Percentiles rank a stretch among this genome's conserved stretches.
Evolutionary conservation across 2,113 vertebrate genomes (phyloP).

Genomic region (Pachypanchax playfairii): DNA sequence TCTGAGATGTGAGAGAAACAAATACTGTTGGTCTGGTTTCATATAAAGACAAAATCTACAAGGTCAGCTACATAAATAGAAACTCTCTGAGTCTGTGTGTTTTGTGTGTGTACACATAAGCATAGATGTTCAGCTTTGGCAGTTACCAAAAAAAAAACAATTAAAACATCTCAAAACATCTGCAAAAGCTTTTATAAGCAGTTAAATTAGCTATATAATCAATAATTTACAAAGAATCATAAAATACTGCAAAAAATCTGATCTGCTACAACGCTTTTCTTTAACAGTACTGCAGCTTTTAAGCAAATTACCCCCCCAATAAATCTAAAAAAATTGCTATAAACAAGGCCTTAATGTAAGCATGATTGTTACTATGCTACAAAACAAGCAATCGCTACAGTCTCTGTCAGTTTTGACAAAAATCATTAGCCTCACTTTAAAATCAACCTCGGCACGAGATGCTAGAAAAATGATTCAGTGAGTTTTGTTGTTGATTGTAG

Average conservation of each 20-base stretch:
- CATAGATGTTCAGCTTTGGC: constrained; percentile 60
- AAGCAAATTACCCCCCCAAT: constrained; percentile 16
- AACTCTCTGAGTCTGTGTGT: constrained; percentile 1
- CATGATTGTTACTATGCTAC: constrained; percentile 48
- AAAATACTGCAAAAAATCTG: constrained; percentile 36
- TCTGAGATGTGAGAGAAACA: too few species aligned
- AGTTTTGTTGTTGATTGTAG: too few species aligned
- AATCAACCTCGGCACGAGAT: too few species aligned
- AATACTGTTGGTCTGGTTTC: constrained; percentile 21
- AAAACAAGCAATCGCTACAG: constrained; percentile 35
- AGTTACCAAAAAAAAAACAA: constrained; percentile 40
- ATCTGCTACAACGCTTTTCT: constrained; percentile 42
- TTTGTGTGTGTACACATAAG: constrained; percentile 27
- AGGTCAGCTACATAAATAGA: constrained; percentile 44
- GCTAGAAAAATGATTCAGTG: too few species aligned
- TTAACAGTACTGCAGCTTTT: constrained; percentile 30
- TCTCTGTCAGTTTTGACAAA: constrained; percentile 15
- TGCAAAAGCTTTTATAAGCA: constrained; percentile 45
- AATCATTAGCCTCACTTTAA: background rate
- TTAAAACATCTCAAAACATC: constrained; percentile 28
- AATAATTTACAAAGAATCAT: constrained; percentile 48
- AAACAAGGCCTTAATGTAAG: constrained; percentile 27
- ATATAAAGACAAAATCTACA: constrained; percentile 11
- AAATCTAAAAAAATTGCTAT: constrained; percentile 55
- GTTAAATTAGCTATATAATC: constrained; percentile 36